These are phyloP conservation scores for Lipotes vexillifer DNA, from an alignment of 2,113 vertebrate species.

Conservation along the genomic window DNA sequence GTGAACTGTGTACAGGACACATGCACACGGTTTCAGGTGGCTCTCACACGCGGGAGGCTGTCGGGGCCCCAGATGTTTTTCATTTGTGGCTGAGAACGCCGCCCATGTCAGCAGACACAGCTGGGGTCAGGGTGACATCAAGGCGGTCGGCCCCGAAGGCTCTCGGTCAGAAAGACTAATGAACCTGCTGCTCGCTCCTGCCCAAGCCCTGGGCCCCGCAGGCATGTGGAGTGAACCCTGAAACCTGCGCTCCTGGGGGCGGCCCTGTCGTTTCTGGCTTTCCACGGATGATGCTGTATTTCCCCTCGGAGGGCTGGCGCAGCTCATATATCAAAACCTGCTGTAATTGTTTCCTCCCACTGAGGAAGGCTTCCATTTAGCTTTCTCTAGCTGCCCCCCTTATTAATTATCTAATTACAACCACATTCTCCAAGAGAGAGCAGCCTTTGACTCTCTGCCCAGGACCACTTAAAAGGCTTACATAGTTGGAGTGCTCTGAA, in stretches of 20 bases:
- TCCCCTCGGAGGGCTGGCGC: constrained; percentile 58
- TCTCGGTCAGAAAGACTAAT: not conserved
- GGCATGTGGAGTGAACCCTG: not conserved
- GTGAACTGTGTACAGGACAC: fast-evolving
- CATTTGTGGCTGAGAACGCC: not conserved
- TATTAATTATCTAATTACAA: constrained; percentile 83
- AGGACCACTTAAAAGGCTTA: constrained; percentile 61
- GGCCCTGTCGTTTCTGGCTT: not conserved
- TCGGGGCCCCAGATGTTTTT: constrained; percentile 25
- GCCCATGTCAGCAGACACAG: not conserved
- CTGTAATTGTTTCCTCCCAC: constrained; percentile 76
- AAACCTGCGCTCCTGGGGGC: not conserved
- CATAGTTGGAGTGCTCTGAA: not conserved
- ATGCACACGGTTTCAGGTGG: fast-evolving
- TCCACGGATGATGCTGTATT: not conserved
- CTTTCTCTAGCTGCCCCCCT: constrained; percentile 59
- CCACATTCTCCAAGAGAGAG: constrained; percentile 72
- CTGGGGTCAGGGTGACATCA: constrained; percentile 25
- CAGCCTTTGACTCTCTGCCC: constrained; percentile 75
- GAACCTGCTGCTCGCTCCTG: not conserved
- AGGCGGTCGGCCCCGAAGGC: not conserved
- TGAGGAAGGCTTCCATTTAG: constrained; percentile 79
- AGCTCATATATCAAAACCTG: constrained; percentile 77
- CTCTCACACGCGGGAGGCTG: not conserved
- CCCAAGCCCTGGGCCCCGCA: not conserved